These are phyloP conservation scores for Daubentonia madagascariensis DNA, from an alignment of 2,113 vertebrate species.

Conservation along the genomic window DNA sequence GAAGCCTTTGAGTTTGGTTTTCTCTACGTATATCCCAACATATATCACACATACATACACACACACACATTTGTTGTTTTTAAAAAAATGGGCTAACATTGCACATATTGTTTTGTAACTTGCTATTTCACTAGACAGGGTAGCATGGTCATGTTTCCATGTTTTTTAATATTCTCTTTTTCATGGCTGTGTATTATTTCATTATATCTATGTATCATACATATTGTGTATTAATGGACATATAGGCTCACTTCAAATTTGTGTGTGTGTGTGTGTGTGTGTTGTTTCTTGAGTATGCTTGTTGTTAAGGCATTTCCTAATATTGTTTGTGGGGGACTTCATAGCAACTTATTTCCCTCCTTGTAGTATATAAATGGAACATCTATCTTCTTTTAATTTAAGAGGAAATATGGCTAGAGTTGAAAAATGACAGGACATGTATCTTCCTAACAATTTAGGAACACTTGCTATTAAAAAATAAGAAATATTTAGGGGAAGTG, in stretches of 20 bases:
- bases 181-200: not conserved
- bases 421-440: not conserved
- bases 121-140: not conserved
- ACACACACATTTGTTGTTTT: not conserved
- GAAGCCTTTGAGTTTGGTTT: not conserved
- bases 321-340: not conserved
- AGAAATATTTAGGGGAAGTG: not conserved
- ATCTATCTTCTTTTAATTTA: not conserved
- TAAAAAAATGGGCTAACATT: not conserved
- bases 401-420: not conserved
- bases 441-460: not conserved
- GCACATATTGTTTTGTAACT: not conserved
- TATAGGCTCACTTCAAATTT: not conserved
- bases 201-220: not conserved
- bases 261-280: not conserved
- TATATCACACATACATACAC: not conserved
- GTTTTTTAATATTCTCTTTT: slow-evolving; percentile 8
- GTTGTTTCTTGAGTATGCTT: not conserved
- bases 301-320: not conserved
- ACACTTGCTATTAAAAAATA: not conserved
- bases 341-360: not conserved
- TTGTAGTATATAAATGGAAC: not conserved
- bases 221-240: not conserved
- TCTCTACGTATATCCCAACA: not conserved
- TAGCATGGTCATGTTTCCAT: not conserved